Base-by-base conservation (phyloP, 2,888 invertebrate species). In the Ischnura elegans region DNA sequence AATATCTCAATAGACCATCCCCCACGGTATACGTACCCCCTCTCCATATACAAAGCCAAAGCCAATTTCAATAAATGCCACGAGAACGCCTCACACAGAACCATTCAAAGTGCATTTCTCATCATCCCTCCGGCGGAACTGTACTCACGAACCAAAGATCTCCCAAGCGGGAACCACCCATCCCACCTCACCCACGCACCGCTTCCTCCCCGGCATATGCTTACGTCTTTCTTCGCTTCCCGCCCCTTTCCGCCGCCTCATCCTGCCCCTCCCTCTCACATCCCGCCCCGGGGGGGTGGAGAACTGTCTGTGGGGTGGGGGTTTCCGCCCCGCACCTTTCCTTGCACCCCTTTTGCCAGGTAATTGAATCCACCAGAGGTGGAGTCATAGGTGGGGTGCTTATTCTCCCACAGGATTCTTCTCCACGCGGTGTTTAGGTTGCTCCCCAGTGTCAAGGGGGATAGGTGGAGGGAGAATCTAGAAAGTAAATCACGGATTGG, bases 291-390 rank as follows among this genome's bases (percentile, higher is more conserved):
- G 76, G 76, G n/a, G 76, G 76, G 76, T 5, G 76, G 76, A 36
- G 36, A 2, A 36, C 8, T n/a, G 61, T n/a, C n/a, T n/a, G n/a
- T n/a, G 25, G 61, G 16, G 25, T 6, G 36, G 36, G 25, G 76
- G 36, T 16, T 76, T 90, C 61, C 43, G 61, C 61, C 90, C 21
- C 61, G 13, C 46, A 21, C 85, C 21, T 43, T 85, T 6, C 47
- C 47, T 13, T 29, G 87, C 42, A 87, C 76, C 76, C 36, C 8
- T 36, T 76, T 76, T 76, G 61, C 76, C 36, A 90, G 61, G 90
- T 90, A 90, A 90, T 90, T 90, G 90, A 90, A 90, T 90, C 90
- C 90, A 87, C 46, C 55, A 13, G 55, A 25, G 47, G 87, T 55
- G 29, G 87, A 42, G 87, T 36, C 42, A 87, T 51, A 42, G 29